Conservation (phyloP, 1,140 invertebrate species). For the Ladona fulva region DNA sequence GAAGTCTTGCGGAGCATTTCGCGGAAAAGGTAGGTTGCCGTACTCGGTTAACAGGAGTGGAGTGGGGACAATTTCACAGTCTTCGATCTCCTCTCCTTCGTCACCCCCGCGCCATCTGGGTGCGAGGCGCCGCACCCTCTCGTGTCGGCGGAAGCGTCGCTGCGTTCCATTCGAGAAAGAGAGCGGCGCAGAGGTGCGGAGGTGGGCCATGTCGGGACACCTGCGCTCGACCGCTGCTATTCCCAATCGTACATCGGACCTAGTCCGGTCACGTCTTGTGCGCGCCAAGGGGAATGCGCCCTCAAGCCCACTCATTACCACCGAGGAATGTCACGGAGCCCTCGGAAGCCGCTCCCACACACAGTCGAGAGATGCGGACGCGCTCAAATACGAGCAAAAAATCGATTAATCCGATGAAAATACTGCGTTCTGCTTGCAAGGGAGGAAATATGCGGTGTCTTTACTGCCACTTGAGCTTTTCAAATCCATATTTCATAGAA, state of each 20-base stretch:
- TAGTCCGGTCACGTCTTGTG: neutral
- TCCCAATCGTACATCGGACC: too few relatives aligned
- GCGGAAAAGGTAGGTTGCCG: neutral
- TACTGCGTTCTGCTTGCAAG: too few relatives aligned
- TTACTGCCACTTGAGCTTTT: too few relatives aligned
- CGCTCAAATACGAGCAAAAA: too few relatives aligned
- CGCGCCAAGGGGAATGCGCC: neutral
- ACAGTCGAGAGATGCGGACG: neutral
- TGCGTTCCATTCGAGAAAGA: neutral
- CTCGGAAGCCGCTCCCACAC: neutral
- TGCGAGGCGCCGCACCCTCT: constrained; percentile 11
- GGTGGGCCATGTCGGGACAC: neutral
- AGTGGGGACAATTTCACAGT: constrained; percentile 18
- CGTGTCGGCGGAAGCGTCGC: constrained; percentile 3
- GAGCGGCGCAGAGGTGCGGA: neutral
- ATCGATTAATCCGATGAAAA: too few relatives aligned
- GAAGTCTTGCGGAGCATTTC: neutral
- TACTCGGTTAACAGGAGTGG: neutral
- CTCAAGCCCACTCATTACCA: neutral
- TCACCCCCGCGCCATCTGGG: neutral
- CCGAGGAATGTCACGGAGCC: neutral
- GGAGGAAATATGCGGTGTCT: too few relatives aligned
- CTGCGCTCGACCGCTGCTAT: neutral
- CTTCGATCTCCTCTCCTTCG: constrained; percentile 19
- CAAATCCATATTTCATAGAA: too few relatives aligned